Evolutionary conservation across 2,888 invertebrate genomes (phyloP).

Genomic region (Leucophora obtusa): DNA sequence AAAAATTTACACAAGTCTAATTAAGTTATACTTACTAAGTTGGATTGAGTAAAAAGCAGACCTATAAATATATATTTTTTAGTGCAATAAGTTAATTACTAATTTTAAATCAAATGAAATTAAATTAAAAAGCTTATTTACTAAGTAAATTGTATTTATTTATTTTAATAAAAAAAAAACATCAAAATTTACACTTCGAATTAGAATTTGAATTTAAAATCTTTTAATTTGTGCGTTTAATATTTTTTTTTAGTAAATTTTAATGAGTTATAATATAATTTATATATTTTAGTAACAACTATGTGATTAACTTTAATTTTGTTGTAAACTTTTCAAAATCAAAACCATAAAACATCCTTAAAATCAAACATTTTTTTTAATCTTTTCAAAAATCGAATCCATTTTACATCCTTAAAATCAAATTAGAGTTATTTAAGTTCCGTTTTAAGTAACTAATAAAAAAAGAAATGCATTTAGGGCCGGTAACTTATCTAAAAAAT

Average conservation of each 20-base stretch:
- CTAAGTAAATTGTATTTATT: conserved; percentile 4
- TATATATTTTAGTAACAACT: no score
- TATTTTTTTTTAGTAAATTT: no score
- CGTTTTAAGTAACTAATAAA: conserved; percentile 12
- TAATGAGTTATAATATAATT: no score
- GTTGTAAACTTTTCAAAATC: not conserved
- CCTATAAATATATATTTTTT: not conserved
- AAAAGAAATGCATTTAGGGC: conserved; percentile 54
- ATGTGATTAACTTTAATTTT: no score
- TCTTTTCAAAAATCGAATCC: not conserved
- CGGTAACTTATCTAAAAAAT: no score
- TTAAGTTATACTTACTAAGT: not conserved
- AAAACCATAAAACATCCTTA: conserved; percentile 15
- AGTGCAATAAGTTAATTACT: not conserved
- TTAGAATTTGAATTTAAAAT: no score
- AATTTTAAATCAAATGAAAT: not conserved
- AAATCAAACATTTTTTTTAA: not conserved
- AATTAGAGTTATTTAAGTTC: conserved; percentile 21
- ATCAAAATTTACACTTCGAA: conserved; percentile 4
- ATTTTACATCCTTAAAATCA: not conserved
- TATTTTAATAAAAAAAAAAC: conserved; percentile 2
- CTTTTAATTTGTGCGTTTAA: no score
- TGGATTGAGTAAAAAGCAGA: not conserved
- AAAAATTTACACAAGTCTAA: not conserved
- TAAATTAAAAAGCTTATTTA: not conserved